Base-by-base conservation (phyloP, 2,113 vertebrate species). In the Delphinus delphis region DNA sequence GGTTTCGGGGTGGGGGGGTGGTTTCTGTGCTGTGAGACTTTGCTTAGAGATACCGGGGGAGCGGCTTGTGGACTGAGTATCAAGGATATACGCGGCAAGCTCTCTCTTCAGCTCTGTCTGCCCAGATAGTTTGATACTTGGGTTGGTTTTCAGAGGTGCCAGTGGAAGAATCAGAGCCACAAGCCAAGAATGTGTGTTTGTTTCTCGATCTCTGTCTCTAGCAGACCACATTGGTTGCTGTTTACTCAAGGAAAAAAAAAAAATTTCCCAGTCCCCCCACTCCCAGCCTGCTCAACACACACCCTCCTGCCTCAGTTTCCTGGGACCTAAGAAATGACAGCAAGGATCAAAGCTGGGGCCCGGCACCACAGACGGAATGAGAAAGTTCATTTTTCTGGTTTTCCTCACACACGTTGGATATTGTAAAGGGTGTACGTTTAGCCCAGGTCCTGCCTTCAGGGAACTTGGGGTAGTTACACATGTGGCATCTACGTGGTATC, bases 181-280 rank as follows among this genome's bases (percentile, higher is more conserved):
- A 50, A 15, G 36, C 13, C 79, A 77, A 55, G 21, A 47, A 28
- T 11, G 41, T 23, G 6, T 50, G 6, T 68, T 44, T 18, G 18
- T 81, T 26, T 70, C 68, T 83, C 23, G 31, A 28, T 44, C 81
- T 74, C 86, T 28, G 44, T 79, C 31, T 89, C 36, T 33, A 82
- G 74, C 23, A 82, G 50, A n/a, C 55, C 14, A 55, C 62, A n/a
- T 68, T 11, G 6, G 21, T 74, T 50, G 38, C 71, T 26, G 5
- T 95, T 74, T 41, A 53, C n/a, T 76, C 70, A 47, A 47, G 28
- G 25, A 8, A 76, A 83, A 94, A 83, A 91, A 31, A 88, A 17
- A 38, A 11, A n/a, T 55, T 68, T 67, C 58, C 9, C 33, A 55
- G 50, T 33, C 17, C 26, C 53, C 1, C 1, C 17, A 36, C 4